A percentile compares a stretch with the other conserved stretches of the same genome.
Conservation (phyloP, 2,113 vertebrate species). For the Phyllostomus hastatus region DNA sequence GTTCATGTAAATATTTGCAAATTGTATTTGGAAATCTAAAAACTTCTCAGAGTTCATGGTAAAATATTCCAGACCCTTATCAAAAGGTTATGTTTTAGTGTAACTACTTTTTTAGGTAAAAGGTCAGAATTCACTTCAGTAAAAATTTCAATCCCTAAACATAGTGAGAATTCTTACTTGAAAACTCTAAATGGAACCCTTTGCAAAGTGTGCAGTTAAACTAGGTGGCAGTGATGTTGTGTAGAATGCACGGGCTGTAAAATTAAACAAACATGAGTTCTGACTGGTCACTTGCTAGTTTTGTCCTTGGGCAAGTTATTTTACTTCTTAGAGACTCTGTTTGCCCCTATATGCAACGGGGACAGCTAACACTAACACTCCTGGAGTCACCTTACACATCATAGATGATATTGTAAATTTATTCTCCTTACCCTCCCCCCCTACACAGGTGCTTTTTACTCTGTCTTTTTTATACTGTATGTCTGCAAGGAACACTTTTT, state of each 20-base stretch:
- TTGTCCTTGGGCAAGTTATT: background rate
- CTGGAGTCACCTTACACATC: background rate
- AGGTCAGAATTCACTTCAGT: constrained; percentile 25
- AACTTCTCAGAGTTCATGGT: constrained; percentile 7
- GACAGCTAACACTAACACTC: background rate
- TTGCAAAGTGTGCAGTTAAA: background rate
- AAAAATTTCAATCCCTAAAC: background rate
- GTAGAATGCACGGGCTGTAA: background rate
- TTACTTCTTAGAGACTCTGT: constrained; percentile 3
- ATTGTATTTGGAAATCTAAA: constrained; percentile 41
- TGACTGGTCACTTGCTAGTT: background rate
- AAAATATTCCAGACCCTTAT: constrained; percentile 17
- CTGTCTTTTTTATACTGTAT: background rate
- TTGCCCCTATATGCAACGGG: background rate
- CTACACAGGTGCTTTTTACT: background rate
- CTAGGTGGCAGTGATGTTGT: background rate
- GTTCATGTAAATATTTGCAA: constrained; percentile 56
- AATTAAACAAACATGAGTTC: background rate
- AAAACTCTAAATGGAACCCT: background rate
- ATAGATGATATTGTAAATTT: background rate
- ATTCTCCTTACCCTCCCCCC: background rate
- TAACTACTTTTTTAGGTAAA: constrained; percentile 2
- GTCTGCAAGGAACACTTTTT: background rate
- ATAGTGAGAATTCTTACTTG: constrained; percentile 11
- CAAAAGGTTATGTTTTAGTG: constrained; percentile 31